Evolutionary conservation across 2,888 invertebrate species (phyloP).

Genomic region (Dryocosmus kuriphilus): DNA sequence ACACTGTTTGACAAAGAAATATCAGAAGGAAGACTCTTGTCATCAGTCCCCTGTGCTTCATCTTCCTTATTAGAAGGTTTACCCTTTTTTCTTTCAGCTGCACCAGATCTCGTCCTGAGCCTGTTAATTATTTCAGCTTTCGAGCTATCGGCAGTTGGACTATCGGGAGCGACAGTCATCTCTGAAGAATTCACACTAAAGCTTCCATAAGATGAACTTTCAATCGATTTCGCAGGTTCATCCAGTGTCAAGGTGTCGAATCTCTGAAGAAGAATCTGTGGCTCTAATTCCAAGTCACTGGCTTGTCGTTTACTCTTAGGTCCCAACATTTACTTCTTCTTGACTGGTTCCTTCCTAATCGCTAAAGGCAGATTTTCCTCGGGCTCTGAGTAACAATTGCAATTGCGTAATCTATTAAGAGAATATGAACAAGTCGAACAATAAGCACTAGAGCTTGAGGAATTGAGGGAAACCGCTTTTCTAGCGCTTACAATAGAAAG

Average conservation of each 20-base stretch:
- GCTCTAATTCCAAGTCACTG: too few species aligned
- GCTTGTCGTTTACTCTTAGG: too few species aligned
- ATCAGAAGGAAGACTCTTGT: constrained; percentile 70
- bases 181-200: constrained; percentile 71
- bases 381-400: constrained; percentile 61
- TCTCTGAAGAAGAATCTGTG: constrained; percentile 67
- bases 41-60: constrained; percentile 61
- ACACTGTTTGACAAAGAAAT: constrained; percentile 64
- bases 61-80: too few species aligned
- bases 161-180: constrained; percentile 68
- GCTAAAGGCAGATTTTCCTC: constrained; percentile 68
- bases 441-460: too few species aligned
- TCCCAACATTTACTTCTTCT: constrained; percentile 38
- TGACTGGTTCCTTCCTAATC: background rate
- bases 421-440: too few species aligned
- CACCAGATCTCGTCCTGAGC: constrained; percentile 45
- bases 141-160: constrained; percentile 58
- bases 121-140: constrained; percentile 43
- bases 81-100: too few species aligned
- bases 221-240: constrained; percentile 66
- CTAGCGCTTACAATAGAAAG: too few species aligned
- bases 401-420: too few species aligned
- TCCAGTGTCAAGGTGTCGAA: constrained; percentile 67
- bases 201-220: constrained; percentile 74
- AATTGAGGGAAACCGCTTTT: too few species aligned